phyloP scores from a whole-genome alignment of 2,113 vertebrate genomes.

The Epinephelus lanceolatus region DNA sequence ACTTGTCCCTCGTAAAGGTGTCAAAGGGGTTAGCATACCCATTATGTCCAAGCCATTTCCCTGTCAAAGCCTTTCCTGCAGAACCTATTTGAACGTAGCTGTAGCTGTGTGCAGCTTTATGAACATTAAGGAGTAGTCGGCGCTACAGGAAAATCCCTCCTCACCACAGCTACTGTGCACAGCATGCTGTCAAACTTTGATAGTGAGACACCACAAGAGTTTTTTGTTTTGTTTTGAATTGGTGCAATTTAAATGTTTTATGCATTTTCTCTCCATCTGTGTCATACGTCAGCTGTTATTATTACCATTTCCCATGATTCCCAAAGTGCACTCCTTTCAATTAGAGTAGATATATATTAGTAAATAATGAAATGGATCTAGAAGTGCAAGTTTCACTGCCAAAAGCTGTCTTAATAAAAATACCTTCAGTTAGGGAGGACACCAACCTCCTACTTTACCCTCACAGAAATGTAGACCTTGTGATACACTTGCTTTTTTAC shows the following conservation, averaged over 20 bases:
- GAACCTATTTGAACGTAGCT: conserved; percentile 27
- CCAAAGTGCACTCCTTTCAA: not conserved
- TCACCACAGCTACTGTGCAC: conserved; percentile 4
- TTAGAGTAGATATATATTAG: not conserved
- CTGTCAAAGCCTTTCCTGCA: conserved; percentile 39
- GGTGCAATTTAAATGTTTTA: not conserved
- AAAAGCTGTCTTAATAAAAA: no score
- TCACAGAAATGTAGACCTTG: no score
- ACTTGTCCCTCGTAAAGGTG: conserved; percentile 64
- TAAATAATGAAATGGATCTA: no score
- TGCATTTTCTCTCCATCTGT: not conserved
- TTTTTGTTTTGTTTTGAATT: not conserved
- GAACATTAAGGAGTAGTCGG: not conserved
- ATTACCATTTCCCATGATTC: not conserved
- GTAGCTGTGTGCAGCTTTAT: conserved; percentile 22
- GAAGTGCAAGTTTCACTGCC: no score
- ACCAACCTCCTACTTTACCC: no score
- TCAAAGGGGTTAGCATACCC: conserved; percentile 54
- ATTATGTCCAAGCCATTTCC: conserved; percentile 52
- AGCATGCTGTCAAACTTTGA: not conserved
- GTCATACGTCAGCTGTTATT: not conserved
- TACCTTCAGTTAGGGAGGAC: no score
- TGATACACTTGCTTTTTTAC: no score
- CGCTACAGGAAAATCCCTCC: not conserved
- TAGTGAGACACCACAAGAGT: not conserved